These are phyloP conservation scores for Elachura formosa DNA, from an alignment of 2,113 vertebrate species.

Conservation along the genomic window DNA sequence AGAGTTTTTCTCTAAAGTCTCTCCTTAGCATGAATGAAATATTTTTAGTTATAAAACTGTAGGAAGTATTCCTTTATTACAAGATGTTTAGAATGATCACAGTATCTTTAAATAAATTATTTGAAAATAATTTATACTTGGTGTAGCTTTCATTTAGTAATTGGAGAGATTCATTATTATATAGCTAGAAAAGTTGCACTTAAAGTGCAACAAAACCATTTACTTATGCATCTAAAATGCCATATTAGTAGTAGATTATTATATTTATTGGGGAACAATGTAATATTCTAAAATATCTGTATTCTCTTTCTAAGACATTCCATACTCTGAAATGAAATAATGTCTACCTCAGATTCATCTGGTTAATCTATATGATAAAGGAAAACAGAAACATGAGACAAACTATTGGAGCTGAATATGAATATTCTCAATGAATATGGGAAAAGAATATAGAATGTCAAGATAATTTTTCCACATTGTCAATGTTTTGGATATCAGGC, in stretches of 20 bases:
- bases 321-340: background rate
- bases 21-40: background rate
- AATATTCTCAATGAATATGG: background rate
- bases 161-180: background rate
- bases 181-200: background rate
- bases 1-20: background rate
- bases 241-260: background rate
- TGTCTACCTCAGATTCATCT: background rate
- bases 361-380: background rate
- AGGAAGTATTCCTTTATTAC: background rate
- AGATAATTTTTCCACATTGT: background rate
- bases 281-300: no score
- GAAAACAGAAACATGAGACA: background rate
- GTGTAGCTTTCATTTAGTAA: background rate
- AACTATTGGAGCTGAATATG: background rate
- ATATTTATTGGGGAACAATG: background rate
- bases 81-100: background rate
- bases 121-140: background rate
- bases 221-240: background rate
- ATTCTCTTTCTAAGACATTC: background rate
- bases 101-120: background rate
- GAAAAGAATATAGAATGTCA: background rate
- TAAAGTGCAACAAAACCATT: background rate
- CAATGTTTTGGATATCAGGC: background rate
- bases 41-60: background rate